Base-by-base conservation (phyloP, 2,888 invertebrate species). In the Kuschelorhynchus macadamiae region DNA sequence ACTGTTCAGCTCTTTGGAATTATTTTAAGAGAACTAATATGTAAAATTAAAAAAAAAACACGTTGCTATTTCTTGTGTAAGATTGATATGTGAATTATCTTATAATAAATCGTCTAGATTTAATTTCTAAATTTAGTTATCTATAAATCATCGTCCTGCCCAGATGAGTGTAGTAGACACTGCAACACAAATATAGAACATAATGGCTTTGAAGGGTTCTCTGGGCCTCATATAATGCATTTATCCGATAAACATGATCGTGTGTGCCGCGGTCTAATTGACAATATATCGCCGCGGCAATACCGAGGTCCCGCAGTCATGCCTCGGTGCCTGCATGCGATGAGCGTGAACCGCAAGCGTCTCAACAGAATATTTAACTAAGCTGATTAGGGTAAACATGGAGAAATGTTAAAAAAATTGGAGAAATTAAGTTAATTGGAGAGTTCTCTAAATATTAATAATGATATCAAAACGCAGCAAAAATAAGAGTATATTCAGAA, bases 231-330 rank as follows among this genome's bases (percentile, higher is more conserved):
- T 79, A 80, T 80, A 78, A 79, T 79, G 80, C 80, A 81, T 80
- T 81, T 80, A 79, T 78, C 79, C 78, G 78, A 79, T 80, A 80
- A 80, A 80, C 78, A 80, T 80, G 78, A 81, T 80, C 80, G 77
- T 47, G 32, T 46, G 30, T 55, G 56, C n/a, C 17, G 56, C 16
- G 56, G 56, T 25, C 30, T 79, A 79, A 80, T 80, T 80, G 80
- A 81, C 79, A 81, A 81, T 81, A 74, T 74, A 74, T 72, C 73
- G 76, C 75, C 73, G 77, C 74, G 76, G 78, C 76, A 77, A 78
- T 76, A 60, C 66, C 55, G 72, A 74, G 55, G 36, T 67, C 78
- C 79, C 71, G 77, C 77, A 71, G 75, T 57, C 65, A 65, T 47
- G 73, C 61, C 68, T 69, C 64, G 67, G 64, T 70, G 73, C 53